Evolutionary conservation across 2,797 vertebrate species (phyloP).

Genomic region (Peromyscus attwateri): DNA sequence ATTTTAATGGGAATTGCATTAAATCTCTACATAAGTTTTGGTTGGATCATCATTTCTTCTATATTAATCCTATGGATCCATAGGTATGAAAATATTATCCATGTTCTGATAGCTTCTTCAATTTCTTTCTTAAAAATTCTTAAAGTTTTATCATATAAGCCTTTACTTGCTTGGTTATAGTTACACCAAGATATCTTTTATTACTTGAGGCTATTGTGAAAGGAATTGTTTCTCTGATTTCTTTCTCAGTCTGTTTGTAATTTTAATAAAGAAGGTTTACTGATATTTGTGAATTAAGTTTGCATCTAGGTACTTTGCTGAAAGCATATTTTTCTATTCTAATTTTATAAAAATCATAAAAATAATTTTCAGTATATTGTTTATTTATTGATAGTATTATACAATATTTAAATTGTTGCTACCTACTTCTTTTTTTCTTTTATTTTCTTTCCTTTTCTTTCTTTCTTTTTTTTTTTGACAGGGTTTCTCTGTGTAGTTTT

Average conservation of each 20-base stretch:
- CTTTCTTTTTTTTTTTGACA: too few species aligned
- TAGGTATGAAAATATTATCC: too few species aligned
- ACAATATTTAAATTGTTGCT: background rate
- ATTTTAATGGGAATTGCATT: background rate
- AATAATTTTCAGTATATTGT: background rate
- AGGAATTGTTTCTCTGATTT: background rate
- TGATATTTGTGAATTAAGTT: background rate
- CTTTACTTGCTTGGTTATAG: background rate
- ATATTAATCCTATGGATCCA: background rate
- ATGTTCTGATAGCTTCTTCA: background rate
- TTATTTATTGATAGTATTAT: background rate
- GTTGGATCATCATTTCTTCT: background rate
- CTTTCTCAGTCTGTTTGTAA: background rate
- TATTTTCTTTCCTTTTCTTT: too few species aligned
- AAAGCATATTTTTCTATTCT: background rate
- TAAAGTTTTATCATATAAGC: background rate
- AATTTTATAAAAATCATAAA: background rate
- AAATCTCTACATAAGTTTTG: background rate
- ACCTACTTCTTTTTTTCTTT: too few species aligned
- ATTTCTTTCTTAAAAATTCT: background rate
- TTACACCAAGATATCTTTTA: background rate
- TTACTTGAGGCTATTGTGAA: background rate
- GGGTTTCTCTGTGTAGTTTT: too few species aligned
- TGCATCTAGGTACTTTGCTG: too few species aligned
- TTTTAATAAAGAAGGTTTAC: background rate